phyloP scores from a whole-genome alignment of 2,888 invertebrate genomes.

The Formica aserva region DNA sequence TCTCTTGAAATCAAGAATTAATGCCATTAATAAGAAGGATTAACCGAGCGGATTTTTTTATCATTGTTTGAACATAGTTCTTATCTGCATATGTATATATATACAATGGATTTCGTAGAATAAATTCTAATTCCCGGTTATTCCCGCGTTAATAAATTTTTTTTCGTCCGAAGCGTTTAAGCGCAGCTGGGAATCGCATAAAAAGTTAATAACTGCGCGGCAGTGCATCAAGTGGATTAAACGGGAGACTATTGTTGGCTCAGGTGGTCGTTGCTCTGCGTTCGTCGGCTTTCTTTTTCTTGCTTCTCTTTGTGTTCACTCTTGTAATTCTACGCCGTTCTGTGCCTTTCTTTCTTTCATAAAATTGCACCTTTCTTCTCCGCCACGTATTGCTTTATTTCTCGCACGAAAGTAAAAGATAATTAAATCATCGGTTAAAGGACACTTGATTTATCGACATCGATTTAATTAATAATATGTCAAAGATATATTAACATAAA shows the following conservation, averaged over 20 bases:
- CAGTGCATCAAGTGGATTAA: conserved; percentile 63
- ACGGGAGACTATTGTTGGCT: conserved; percentile 69
- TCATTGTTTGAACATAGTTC: neutral
- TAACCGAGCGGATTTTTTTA: neutral
- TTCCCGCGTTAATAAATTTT: conserved; percentile 42
- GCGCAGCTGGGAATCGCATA: conserved; percentile 32
- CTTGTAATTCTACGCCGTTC: conserved; percentile 27
- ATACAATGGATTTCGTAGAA: conserved; percentile 28
- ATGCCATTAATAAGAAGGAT: neutral
- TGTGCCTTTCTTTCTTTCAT: conserved; percentile 10
- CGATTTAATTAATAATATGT: neutral
- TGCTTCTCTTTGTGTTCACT: conserved; percentile 44
- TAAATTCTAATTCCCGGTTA: neutral
- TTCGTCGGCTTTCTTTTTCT: conserved; percentile 53
- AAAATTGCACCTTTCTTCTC: conserved; percentile 16
- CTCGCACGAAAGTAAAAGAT: conserved; percentile 7
- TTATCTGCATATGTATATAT: neutral
- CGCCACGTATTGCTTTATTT: conserved; percentile 14
- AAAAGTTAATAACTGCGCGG: conserved; percentile 40
- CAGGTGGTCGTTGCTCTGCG: conserved; percentile 68
- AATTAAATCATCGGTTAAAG: conserved; percentile 43
- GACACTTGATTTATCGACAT: neutral
- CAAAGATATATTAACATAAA: neutral
- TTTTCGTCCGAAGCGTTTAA: conserved; percentile 15
- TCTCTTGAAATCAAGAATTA: neutral